Base-by-base conservation (phyloP, 2,888 invertebrate species). In the Tortricodes alternella region DNA sequence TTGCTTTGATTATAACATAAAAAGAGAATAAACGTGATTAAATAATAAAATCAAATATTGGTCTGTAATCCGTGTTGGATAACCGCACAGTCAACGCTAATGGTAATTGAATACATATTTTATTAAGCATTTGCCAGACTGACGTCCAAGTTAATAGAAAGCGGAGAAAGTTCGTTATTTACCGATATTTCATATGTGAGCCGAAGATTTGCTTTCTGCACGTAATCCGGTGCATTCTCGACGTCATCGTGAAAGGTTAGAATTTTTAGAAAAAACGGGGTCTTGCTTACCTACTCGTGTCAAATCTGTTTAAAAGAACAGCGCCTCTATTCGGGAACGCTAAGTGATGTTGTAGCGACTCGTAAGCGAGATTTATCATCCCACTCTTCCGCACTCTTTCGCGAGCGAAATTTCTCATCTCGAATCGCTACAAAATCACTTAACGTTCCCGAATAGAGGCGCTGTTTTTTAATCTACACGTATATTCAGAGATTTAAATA, bases 101-200 rank as follows among this genome's bases (percentile, higher is more conserved):
- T 41, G 18, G 27, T 44, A 44, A 44, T 44, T 44, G 44, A 44
- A 44, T 44, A 16, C 18, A 44, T 44, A 44, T 44, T 44, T 44
- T 44, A 44, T 44, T 44, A 18, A 29, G 11, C 18, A 29, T 29
- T 29, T 18, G 29, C 43, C 21, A 44, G 44, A 44, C 44, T 29
- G 29, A 43, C 15, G 43, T 6, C n/a, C 6, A 21, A 19, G 41
- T 29, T 9, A 11, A 27, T 34, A 29, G 44, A 44, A 44, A 44
- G 44, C 11, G 29, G 44, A 18, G 44, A 44, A 44, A 44, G 29
- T 44, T n/a, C 13, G 34, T 34, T 44, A 44, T 44, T 44, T 44
- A 16, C 44, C 44, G 44, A 44, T 44, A 29, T 44, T 44, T 29
- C 27, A 44, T 44, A 44, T 44, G 44, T 44, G 27, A 11, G 29